phyloP scores from a whole-genome alignment of 1,140 invertebrate species.

The Centruroides sculpturatus region DNA sequence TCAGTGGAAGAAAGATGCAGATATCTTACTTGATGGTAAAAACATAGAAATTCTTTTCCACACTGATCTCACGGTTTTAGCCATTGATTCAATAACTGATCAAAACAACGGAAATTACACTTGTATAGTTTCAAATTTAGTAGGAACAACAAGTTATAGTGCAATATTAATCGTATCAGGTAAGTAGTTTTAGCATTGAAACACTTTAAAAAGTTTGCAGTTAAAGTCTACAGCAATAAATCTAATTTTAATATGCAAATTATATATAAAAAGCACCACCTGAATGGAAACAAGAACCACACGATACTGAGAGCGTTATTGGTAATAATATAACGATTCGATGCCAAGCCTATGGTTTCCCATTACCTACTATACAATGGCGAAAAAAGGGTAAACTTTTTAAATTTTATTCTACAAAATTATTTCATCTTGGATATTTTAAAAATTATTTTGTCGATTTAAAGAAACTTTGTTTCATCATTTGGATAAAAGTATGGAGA shows the following conservation, averaged over 20 bases:
- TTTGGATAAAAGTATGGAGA: too few relatives aligned
- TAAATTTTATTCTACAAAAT: too few relatives aligned
- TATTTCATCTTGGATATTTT: too few relatives aligned
- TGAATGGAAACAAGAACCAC: slow-evolving; percentile 73
- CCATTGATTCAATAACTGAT: neutral
- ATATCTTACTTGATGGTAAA: neutral
- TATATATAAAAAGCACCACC: slow-evolving; percentile 52
- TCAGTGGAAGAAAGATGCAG: neutral
- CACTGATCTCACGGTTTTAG: neutral
- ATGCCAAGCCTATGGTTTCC: slow-evolving; percentile 78
- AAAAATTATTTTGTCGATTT: too few relatives aligned
- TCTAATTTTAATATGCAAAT: too few relatives aligned
- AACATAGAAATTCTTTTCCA: neutral
- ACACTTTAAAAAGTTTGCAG: too few relatives aligned
- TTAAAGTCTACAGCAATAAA: too few relatives aligned
- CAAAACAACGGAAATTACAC: slow-evolving; percentile 46
- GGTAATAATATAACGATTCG: slow-evolving; percentile 64
- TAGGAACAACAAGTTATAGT: slow-evolving; percentile 36
- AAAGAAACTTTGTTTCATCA: too few relatives aligned
- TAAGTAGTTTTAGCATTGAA: too few relatives aligned
- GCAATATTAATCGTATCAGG: neutral
- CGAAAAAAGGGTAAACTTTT: slow-evolving; percentile 12
- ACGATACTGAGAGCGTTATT: slow-evolving; percentile 66
- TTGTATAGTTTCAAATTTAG: slow-evolving; percentile 81
- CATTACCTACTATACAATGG: slow-evolving; percentile 71